These are phyloP conservation scores for Petromus typicus DNA, from an alignment of 2,113 vertebrate species.

Conservation along the genomic window DNA sequence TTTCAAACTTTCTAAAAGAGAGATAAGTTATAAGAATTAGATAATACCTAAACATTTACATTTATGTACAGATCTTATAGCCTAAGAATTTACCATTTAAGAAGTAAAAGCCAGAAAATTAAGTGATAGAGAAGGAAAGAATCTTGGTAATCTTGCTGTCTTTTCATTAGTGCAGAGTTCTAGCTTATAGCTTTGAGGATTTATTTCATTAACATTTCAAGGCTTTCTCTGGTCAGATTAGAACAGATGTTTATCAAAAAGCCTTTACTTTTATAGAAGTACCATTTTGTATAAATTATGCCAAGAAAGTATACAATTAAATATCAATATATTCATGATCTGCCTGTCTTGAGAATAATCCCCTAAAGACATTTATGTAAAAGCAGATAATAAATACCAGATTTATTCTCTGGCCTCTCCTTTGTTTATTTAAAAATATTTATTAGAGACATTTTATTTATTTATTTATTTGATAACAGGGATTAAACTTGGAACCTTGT, in stretches of 20 bases:
- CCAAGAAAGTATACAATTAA: background rate
- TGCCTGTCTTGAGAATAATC: background rate
- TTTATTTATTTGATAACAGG: no score
- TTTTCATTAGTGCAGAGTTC: background rate
- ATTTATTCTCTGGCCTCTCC: background rate
- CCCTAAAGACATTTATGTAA: background rate
- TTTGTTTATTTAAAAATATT: no score
- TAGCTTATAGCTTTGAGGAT: background rate
- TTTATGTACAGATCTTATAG: background rate
- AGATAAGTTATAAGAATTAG: conserved; percentile 27
- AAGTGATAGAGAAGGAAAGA: background rate
- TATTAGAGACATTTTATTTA: no score
- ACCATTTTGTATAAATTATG: background rate
- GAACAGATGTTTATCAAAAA: background rate
- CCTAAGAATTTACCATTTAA: conserved; percentile 38
- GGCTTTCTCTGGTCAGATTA: background rate
- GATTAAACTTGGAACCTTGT: no score
- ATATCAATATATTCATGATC: background rate
- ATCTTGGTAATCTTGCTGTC: background rate
- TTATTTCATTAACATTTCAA: background rate
- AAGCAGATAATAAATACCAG: background rate
- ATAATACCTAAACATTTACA: conserved; percentile 26
- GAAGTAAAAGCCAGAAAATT: background rate
- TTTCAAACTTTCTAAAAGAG: conserved; percentile 1
- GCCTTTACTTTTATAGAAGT: background rate